Conservation (phyloP, 2,888 invertebrate species). For the Phoronis australis region DNA sequence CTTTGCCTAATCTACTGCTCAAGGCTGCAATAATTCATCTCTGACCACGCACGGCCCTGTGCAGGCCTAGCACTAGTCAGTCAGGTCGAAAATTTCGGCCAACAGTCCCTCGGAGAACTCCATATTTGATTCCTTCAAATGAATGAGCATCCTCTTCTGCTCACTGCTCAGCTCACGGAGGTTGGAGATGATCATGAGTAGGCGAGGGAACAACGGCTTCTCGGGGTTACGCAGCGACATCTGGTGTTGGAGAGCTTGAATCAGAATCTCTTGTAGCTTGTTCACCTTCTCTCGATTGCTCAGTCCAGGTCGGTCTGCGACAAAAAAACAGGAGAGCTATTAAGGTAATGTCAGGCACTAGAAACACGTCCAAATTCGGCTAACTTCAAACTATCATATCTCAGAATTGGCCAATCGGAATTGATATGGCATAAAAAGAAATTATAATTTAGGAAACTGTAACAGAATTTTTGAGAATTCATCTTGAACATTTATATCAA, state of each 20-base stretch:
- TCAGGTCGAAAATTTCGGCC: background rate
- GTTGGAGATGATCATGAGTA: constrained; percentile 50
- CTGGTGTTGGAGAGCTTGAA: constrained; percentile 44
- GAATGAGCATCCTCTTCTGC: constrained; percentile 45
- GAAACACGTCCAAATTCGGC: too few species aligned
- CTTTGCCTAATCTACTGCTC: too few species aligned
- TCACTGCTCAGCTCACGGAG: constrained; percentile 50
- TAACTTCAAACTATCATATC: too few species aligned
- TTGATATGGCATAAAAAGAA: too few species aligned
- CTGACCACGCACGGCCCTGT: too few species aligned
- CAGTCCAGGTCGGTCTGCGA: constrained; percentile 44
- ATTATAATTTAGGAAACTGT: too few species aligned
- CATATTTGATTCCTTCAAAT: constrained; percentile 26
- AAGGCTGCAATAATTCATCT: too few species aligned
- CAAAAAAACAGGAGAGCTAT: constrained; percentile 2
- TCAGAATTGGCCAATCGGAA: too few species aligned
- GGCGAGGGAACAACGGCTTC: constrained; percentile 43
- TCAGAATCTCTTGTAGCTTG: constrained; percentile 44
- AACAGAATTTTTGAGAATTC: too few species aligned
- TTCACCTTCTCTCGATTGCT: constrained; percentile 45
- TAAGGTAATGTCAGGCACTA: too few species aligned
- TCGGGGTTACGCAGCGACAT: constrained; percentile 40
- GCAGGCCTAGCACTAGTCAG: too few species aligned
- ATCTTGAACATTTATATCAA: too few species aligned
- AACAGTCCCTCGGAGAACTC: background rate